Base-by-base conservation (phyloP, 2,888 invertebrate genomes). In the Drosophila recens region DNA sequence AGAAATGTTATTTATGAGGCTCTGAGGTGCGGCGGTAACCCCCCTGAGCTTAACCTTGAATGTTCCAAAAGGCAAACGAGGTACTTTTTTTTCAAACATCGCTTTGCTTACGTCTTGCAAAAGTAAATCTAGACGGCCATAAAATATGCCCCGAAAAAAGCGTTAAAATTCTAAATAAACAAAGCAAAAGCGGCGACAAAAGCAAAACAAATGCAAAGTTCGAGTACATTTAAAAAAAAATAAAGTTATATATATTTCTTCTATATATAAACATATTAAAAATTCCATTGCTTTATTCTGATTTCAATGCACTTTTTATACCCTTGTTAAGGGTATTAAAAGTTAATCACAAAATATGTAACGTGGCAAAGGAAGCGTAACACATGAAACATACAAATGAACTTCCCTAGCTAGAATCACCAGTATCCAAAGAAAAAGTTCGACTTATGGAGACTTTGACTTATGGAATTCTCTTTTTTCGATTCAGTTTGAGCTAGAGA, bases 231-330 rank as follows among this genome's bases (percentile, higher is more conserved):
- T 70, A n/a, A 36, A 45, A 63, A 61, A 33, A 53, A 57, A n/a
- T n/a, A 27, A 34, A 42, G 30, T 42, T 10, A 46, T 23, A 53
- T 34, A 64, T 33, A 45, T 36, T 36, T 36, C 15, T 54, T 20
- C n/a, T 54, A 42, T 53, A 20, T 51, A 15, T 10, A 46, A 27
- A 61, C 27, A 40, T 72, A 72, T 84, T 79, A 65, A 70, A 76
- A 88, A 82, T 80, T 72, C 67, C 82, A 79, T 45, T 72, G 71
- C 68, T 68, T 65, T 72, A 66, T 82, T 73, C 71, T 67, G 87
- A 79, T 83, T 88, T 88, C 73, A 83, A 86, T 88, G 87, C 89
- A 82, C 83, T 86, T 83, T 69, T 75, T n/a, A 38, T n/a, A 38
- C 38, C n/a, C 38, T 38, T n/a, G n/a, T 2, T 38, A 8, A 38